Base-by-base conservation (phyloP, 1,140 invertebrate genomes). In the Fopius arisanus region DNA sequence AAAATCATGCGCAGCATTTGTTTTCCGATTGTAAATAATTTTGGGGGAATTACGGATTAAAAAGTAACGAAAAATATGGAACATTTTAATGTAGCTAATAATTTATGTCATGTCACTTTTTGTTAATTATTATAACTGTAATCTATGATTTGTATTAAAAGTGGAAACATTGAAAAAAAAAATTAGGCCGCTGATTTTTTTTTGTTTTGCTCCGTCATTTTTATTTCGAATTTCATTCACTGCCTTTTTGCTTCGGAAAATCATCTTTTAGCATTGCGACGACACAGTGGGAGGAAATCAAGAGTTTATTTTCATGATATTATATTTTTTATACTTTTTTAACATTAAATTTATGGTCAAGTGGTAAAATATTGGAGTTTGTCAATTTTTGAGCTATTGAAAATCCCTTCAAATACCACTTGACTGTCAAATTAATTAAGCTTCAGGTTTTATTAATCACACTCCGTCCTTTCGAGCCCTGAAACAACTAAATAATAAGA, bases 141-240 rank as follows among this genome's bases (percentile, higher is more conserved):
- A 81, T 80, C 78, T 80, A 78, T 83, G 79, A 82, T 82, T 84
- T 83, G 79, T 83, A 82, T 80, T 74, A 84, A 81, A 81, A 81
- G 28, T 29, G n/a, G 4, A 65, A 65, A 59, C 41, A 74, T 26
- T 59, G 54, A 59, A 26, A 3, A 59, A 75, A n/a, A 72, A 79
- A 77, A 72, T 28, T 71, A 62, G 67, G 23, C 28, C 71, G 70
- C 71, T 77, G 73, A 41, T 77, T 75, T 74, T 67, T 77, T 69
- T 75, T 65, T 62, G 68, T 41, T 74, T 77, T 40, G 29, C 70
- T 29, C 28, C 19, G 67, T n/a, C 14, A 21, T 69, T 73, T 0
- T 69, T 69, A 67, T 71, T 12, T 66, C 33, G 54, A 16, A 16
- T 51, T 51, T n/a, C n/a, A 19, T 51, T 51, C 10, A 19, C 12